Conservation (phyloP, 2,797 vertebrate genomes). For the Micromesistius poutassou region DNA sequence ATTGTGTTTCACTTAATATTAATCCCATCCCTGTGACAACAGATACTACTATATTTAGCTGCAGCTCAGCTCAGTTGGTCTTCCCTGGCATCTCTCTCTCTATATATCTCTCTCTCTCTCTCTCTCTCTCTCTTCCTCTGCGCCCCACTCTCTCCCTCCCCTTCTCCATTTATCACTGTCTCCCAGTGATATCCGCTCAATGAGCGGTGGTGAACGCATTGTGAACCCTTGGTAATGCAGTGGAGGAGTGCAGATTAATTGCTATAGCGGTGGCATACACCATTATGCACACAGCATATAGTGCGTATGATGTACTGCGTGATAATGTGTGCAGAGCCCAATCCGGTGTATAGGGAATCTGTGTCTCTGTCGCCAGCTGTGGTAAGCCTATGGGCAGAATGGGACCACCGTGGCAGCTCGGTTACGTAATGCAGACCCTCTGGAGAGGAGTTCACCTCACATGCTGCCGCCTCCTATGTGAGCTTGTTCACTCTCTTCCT, state of each 20-base stretch:
- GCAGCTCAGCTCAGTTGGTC: background rate
- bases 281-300: background rate
- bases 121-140: background rate
- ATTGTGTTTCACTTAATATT: background rate
- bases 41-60: background rate
- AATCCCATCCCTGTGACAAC: background rate
- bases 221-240: background rate
- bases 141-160: background rate
- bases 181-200: background rate
- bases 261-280: background rate
- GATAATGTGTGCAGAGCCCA: background rate
- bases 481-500: slow-evolving; percentile 1
- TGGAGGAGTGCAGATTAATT: background rate
- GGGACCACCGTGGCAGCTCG: slow-evolving; percentile 17
- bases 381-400: slow-evolving; percentile 16
- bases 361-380: slow-evolving; percentile 8
- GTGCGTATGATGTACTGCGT: background rate
- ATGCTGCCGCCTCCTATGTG: slow-evolving; percentile 15
- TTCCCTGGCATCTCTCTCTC: slow-evolving; percentile 11
- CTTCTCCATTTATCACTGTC: background rate
- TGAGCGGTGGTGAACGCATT: background rate
- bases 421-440: slow-evolving; percentile 26
- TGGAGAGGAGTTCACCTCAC: slow-evolving; percentile 21
- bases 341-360: background rate
- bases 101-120: background rate